phyloP scores from a whole-genome alignment of 2,113 vertebrate species.

The Nesogale talazaci region DNA sequence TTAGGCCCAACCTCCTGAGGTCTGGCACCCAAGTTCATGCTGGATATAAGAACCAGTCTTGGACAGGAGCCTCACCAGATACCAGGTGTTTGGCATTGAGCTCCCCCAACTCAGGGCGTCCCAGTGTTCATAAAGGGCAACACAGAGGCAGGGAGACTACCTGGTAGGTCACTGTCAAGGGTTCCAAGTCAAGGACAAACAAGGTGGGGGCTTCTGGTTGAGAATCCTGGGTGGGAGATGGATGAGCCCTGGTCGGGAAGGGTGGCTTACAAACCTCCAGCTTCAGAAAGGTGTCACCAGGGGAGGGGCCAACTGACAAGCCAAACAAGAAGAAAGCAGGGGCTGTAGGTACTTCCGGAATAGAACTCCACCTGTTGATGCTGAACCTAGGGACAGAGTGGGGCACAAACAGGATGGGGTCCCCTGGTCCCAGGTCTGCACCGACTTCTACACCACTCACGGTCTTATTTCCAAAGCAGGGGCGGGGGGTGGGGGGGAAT shows the following conservation, averaged over 20 bases:
- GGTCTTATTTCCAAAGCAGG: background rate
- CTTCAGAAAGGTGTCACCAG: slow-evolving; percentile 94
- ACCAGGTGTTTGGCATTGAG: background rate
- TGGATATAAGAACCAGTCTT: background rate
- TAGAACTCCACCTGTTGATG: slow-evolving; percentile 85
- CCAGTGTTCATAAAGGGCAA: background rate
- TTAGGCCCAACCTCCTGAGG: background rate
- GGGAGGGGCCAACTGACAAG: slow-evolving; percentile 88
- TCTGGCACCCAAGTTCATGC: background rate
- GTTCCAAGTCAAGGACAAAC: background rate
- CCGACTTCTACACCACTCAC: background rate
- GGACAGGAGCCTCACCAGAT: background rate
- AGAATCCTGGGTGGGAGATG: background rate
- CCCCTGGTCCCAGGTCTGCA: background rate
- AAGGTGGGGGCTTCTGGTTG: background rate
- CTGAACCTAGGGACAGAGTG: slow-evolving; percentile 84
- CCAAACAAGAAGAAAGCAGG: slow-evolving; percentile 93
- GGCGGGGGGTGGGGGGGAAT: background rate
- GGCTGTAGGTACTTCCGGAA: slow-evolving; percentile 86
- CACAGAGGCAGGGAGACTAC: background rate
- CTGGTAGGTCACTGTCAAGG: background rate
- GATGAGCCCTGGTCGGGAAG: background rate
- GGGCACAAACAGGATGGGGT: background rate
- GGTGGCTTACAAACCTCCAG: slow-evolving; percentile 87
- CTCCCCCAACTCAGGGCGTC: accelerated